A percentile compares a stretch with the other conserved stretches of the same genome.
phyloP scores from a whole-genome alignment of 2,113 vertebrate species.

The Corythoichthys haematopterus region DNA sequence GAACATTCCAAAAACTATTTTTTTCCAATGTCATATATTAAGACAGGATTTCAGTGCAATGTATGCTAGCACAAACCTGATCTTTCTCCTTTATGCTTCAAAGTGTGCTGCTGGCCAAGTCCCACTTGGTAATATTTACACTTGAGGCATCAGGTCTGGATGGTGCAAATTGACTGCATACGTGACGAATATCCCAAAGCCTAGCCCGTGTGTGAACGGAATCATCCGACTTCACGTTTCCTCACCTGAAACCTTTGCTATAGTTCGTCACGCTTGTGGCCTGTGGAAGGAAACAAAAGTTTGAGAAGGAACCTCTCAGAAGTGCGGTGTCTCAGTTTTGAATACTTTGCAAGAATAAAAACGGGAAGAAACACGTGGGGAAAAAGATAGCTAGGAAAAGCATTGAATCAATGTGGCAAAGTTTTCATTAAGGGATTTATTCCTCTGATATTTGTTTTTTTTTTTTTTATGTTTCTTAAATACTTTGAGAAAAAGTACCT shows the following conservation, averaged over 20 bases:
- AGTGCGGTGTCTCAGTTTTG: neutral
- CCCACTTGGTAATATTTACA: conserved; percentile 1
- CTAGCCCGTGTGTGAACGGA: neutral
- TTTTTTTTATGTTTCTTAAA: no score
- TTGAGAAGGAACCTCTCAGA: neutral
- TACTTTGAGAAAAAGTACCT: no score
- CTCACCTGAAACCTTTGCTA: neutral
- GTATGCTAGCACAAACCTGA: conserved; percentile 4
- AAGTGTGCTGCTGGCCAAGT: neutral
- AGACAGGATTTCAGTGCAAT: conserved; percentile 2
- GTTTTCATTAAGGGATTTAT: no score
- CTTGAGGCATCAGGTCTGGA: neutral
- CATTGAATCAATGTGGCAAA: no score
- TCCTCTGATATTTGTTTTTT: no score
- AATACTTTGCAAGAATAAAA: no score
- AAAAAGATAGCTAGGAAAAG: no score
- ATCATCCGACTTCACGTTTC: neutral
- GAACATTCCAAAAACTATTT: neutral
- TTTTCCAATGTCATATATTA: neutral
- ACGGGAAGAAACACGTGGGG: no score
- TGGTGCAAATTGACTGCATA: neutral
- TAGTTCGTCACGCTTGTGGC: conserved; percentile 3
- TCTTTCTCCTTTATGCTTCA: neutral
- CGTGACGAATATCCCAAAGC: neutral
- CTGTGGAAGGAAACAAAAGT: neutral